Conservation (phyloP, 2,797 vertebrate genomes). For the Pseudocheirus occidentalis region DNA sequence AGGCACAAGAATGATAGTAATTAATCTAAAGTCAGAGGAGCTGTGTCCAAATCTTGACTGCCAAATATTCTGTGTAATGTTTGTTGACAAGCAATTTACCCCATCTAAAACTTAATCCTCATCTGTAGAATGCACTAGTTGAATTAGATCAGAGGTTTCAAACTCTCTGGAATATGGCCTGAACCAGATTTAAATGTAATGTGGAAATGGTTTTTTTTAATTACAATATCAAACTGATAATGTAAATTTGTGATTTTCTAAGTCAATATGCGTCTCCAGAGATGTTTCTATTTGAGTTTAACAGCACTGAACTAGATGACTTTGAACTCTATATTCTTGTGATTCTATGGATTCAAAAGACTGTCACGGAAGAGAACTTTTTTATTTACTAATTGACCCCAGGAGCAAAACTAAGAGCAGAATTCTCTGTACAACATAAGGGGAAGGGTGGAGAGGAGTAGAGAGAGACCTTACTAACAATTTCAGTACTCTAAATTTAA, state of each 20-base stretch:
- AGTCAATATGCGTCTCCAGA: not conserved
- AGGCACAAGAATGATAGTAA: not conserved
- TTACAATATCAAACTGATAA: not conserved
- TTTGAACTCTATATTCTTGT: not conserved
- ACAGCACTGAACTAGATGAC: not conserved
- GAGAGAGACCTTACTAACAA: no score
- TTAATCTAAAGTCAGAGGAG: not conserved
- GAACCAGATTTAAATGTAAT: not conserved
- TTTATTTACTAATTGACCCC: no score
- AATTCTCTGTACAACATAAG: no score
- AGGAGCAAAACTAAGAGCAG: no score
- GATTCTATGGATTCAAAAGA: no score
- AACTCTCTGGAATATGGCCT: not conserved
- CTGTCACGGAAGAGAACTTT: no score
- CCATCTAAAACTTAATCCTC: not conserved
- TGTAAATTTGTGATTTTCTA: not conserved
- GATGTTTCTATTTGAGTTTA: not conserved
- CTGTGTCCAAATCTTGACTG: not conserved
- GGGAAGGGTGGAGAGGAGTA: no score
- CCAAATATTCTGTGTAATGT: not conserved
- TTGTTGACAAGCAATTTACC: not conserved
- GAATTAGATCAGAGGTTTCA: not conserved
- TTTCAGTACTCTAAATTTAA: no score
- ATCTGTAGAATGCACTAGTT: not conserved
- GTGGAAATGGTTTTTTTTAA: not conserved